Evolutionary conservation across 2,113 vertebrate genomes (phyloP).

Genomic region (Vireo altiloquus): DNA sequence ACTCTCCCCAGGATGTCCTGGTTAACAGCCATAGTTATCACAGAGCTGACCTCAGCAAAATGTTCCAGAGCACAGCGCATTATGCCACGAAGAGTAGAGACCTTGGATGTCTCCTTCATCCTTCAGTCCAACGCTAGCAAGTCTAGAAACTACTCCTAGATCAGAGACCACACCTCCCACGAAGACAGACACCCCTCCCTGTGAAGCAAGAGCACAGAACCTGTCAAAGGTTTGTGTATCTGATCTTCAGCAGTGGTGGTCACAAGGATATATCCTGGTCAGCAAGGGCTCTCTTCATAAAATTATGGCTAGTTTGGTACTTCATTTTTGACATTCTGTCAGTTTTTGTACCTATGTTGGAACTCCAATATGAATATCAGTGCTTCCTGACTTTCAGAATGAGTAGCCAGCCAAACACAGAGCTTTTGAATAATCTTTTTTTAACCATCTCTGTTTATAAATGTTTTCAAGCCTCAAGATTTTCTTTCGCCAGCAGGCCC

Average conservation of each 20-base stretch:
- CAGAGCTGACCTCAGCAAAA: background rate
- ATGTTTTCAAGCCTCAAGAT: background rate
- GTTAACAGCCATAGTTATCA: background rate
- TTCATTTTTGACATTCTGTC: background rate
- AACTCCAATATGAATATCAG: background rate
- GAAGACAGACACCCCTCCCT: background rate
- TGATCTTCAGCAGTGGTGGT: background rate
- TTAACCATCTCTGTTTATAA: background rate
- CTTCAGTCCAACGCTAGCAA: background rate
- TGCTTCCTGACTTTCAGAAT: background rate
- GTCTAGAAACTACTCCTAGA: background rate
- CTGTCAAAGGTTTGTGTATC: background rate
- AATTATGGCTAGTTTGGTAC: background rate
- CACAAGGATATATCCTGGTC: background rate
- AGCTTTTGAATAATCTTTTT: background rate
- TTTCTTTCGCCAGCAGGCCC: background rate
- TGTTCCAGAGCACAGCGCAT: background rate
- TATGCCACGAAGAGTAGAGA: background rate
- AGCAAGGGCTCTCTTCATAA: background rate
- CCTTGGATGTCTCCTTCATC: background rate
- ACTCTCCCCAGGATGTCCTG: background rate
- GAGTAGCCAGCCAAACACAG: background rate
- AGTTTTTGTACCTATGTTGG: background rate
- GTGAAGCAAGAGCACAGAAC: background rate
- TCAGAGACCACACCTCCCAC: background rate